phyloP scores from a whole-genome alignment of 2,797 vertebrate genomes.

The Pelodytes ibericus region DNA sequence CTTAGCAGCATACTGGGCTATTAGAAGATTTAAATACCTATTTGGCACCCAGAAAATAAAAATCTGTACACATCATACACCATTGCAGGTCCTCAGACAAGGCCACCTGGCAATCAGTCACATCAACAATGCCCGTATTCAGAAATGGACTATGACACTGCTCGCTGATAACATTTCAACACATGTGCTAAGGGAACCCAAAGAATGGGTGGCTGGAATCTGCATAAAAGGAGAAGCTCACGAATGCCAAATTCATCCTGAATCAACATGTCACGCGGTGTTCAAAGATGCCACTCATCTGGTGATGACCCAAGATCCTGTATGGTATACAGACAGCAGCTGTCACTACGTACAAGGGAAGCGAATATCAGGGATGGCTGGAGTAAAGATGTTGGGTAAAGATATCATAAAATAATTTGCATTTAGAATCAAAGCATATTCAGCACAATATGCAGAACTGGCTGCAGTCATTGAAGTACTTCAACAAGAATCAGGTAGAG shows the following conservation, averaged over 20 bases:
- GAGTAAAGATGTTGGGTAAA: background rate
- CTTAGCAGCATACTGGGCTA: background rate
- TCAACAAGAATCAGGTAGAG: background rate
- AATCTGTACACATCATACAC: background rate
- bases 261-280: background rate
- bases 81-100: background rate
- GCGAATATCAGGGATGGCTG: background rate
- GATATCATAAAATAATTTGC: background rate
- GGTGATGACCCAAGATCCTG: background rate
- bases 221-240: background rate
- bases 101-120: background rate
- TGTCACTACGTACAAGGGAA: background rate
- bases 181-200: background rate
- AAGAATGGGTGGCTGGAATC: background rate
- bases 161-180: background rate
- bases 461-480: background rate
- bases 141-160: background rate
- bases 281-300: background rate
- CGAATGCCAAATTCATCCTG: background rate
- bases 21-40: background rate
- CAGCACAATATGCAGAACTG: background rate
- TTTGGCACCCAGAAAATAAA: background rate
- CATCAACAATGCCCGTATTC: background rate
- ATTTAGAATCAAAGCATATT: background rate
- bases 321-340: background rate